Evolutionary conservation across 2,888 invertebrate genomes (phyloP).

Genomic region (Laothoe populi): DNA sequence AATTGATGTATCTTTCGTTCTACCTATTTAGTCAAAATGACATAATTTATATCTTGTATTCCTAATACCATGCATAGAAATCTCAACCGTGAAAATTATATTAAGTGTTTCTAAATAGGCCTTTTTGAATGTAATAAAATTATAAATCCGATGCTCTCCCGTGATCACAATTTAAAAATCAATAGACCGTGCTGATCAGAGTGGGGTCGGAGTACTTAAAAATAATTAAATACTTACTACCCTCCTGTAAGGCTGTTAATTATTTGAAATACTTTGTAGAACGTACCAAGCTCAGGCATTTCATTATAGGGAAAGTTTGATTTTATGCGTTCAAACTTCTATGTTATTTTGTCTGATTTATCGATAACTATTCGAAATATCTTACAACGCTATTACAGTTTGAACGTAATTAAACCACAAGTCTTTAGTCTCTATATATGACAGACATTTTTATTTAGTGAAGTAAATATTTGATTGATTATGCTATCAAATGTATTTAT

Average conservation of each 20-base stretch:
- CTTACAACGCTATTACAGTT: not conserved
- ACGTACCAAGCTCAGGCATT: slow-evolving; percentile 54
- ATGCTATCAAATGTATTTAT: too few relatives aligned
- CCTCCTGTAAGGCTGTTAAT: slow-evolving; percentile 48
- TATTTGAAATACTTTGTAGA: slow-evolving; percentile 57
- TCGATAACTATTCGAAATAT: slow-evolving; percentile 12
- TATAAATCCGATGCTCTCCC: not conserved
- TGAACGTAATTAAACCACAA: too few relatives aligned
- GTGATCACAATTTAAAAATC: slow-evolving; percentile 50
- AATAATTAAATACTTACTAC: slow-evolving; percentile 59
- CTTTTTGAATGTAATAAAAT: slow-evolving; percentile 1
- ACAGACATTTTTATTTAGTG: too few relatives aligned
- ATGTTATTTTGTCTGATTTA: slow-evolving; percentile 4
- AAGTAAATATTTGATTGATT: too few relatives aligned
- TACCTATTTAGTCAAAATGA: too few relatives aligned
- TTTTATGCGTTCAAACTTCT: slow-evolving; percentile 20
- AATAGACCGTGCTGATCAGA: slow-evolving; percentile 50
- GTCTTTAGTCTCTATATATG: too few relatives aligned
- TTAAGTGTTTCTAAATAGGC: not conserved
- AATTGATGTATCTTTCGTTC: too few relatives aligned
- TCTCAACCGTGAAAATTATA: not conserved
- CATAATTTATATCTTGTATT: too few relatives aligned
- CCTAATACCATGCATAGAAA: too few relatives aligned
- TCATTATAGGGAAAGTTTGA: slow-evolving; percentile 36
- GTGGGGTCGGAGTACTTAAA: slow-evolving; percentile 57